phyloP scores from a whole-genome alignment of 2,888 invertebrate species.

The Cantharis flavilabris region DNA sequence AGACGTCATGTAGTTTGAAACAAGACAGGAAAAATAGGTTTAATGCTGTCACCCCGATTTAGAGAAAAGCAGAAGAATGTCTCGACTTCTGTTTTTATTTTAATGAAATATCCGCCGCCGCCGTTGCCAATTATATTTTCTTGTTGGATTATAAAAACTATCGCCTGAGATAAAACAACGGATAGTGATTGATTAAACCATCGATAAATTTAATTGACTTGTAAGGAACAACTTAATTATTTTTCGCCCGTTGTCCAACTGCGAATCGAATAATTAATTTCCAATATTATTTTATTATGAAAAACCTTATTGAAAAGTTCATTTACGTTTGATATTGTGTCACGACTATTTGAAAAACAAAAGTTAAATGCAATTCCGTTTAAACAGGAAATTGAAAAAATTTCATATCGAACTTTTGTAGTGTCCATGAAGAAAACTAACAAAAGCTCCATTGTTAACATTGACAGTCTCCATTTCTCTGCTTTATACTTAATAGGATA shows the following conservation, averaged over 20 bases:
- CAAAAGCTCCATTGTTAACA: not conserved
- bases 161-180: not conserved
- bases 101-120: not conserved
- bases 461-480: not conserved
- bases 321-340: not conserved
- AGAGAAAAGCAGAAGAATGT: conserved; percentile 4
- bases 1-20: conserved; percentile 15
- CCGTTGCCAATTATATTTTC: conserved; percentile 4
- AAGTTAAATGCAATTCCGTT: not conserved
- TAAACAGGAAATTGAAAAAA: not conserved
- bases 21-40: conserved; percentile 17
- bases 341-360: not conserved
- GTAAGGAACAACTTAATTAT: not conserved
- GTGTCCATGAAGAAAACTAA: not conserved
- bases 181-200: not conserved
- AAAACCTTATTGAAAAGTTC: not conserved
- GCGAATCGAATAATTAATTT: not conserved
- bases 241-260: not conserved
- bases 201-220: not conserved
- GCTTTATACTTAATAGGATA: not conserved
- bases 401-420: not conserved
- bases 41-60: conserved; percentile 13
- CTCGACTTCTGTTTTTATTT: conserved; percentile 5
- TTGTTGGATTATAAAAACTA: not conserved
- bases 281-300: not conserved